A percentile compares a stretch with the other conserved stretches of the same genome.
Conservation (phyloP, 2,113 vertebrate species). For the Artemisiospiza belli region DNA sequence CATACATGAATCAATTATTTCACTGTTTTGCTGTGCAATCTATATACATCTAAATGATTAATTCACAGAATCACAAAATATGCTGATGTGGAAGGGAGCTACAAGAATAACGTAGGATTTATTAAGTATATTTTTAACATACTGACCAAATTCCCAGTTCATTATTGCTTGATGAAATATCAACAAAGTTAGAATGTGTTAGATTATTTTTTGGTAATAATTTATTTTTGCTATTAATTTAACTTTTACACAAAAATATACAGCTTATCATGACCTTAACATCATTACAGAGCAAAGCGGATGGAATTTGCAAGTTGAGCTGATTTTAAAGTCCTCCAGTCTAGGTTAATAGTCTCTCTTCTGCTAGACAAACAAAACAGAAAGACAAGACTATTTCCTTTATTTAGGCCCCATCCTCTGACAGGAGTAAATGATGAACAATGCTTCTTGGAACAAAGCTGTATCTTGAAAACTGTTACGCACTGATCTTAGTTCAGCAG, state of each 20-base stretch:
- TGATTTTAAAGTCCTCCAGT: neutral
- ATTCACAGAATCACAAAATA: neutral
- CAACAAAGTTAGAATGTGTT: neutral
- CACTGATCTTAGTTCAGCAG: neutral
- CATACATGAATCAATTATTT: neutral
- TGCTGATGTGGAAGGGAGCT: neutral
- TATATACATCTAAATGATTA: neutral
- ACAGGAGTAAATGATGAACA: neutral
- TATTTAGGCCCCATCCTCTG: neutral
- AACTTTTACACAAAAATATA: neutral
- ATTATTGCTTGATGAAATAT: neutral
- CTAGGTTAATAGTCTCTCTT: neutral
- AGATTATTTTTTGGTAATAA: neutral
- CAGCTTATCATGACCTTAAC: neutral
- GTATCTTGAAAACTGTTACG: neutral
- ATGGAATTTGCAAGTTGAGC: neutral
- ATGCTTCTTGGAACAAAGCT: neutral
- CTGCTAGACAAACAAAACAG: neutral
- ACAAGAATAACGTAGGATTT: neutral
- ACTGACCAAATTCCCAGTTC: neutral
- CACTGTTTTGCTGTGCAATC: neutral
- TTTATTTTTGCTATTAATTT: neutral
- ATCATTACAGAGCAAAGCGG: neutral
- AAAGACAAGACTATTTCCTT: neutral
- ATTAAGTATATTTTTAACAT: neutral